These are phyloP conservation scores for Prosapia bicincta DNA, from an alignment of 2,888 invertebrate genomes.

Conservation along the genomic window DNA sequence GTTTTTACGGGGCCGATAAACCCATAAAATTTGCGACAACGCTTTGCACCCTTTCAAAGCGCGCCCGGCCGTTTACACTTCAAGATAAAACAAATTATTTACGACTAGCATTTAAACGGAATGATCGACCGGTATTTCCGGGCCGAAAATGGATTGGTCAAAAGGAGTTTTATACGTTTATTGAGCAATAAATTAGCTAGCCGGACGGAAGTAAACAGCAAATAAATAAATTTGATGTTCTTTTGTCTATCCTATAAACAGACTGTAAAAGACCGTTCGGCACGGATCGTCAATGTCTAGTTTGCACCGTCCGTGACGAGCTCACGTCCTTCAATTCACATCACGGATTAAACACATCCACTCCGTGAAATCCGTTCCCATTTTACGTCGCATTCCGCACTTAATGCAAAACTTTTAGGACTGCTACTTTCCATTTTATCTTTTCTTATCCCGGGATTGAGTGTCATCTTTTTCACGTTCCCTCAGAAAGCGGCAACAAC, in stretches of 20 bases:
- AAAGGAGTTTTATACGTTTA: background rate
- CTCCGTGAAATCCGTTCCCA: background rate
- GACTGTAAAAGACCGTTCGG: background rate
- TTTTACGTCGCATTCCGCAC: background rate
- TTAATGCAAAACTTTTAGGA: background rate
- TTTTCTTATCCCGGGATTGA: background rate
- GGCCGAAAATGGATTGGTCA: background rate
- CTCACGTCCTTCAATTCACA: background rate
- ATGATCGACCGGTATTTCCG: background rate
- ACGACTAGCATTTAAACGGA: background rate
- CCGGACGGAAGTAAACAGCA: background rate
- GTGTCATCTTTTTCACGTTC: background rate
- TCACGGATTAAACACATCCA: background rate
- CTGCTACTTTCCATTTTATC: background rate
- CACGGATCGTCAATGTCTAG: background rate
- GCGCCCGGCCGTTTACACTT: background rate
- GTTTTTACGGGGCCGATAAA: background rate
- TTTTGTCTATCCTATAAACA: background rate
- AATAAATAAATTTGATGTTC: background rate
- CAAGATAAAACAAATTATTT: background rate
- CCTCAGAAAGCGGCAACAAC: background rate
- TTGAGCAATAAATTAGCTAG: background rate
- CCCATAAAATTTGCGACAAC: background rate
- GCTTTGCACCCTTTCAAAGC: background rate
- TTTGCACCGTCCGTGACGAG: background rate